These are phyloP conservation scores for Oryzias woworae DNA, from an alignment of 2,113 vertebrate species.

Conservation along the genomic window DNA sequence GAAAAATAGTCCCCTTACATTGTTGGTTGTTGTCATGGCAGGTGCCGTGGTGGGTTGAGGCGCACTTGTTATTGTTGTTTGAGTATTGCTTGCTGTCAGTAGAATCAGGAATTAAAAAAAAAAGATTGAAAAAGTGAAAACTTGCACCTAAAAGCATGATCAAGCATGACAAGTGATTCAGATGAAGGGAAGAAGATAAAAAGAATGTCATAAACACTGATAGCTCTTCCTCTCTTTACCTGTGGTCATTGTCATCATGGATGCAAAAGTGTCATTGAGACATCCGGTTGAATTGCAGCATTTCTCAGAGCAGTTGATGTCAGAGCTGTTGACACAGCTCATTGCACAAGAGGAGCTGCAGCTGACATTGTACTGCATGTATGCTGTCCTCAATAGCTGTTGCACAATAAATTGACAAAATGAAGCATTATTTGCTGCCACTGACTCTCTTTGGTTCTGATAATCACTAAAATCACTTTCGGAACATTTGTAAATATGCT, in stretches of 20 bases:
- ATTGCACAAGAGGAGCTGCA: constrained; percentile 33
- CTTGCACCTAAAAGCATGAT: not conserved
- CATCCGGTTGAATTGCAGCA: constrained; percentile 74
- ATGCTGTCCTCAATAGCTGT: constrained; percentile 68
- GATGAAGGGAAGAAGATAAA: not conserved
- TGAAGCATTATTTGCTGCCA: not conserved
- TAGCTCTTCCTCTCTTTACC: constrained; percentile 33
- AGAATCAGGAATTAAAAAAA: not conserved
- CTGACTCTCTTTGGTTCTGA: not conserved
- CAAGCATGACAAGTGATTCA: not conserved
- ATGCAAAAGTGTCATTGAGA: constrained; percentile 55
- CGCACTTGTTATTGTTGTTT: not conserved
- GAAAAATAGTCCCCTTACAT: constrained; percentile 53
- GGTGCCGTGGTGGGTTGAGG: not conserved
- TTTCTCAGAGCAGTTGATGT: constrained; percentile 58
- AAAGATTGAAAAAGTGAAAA: not conserved
- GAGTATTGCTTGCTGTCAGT: not conserved
- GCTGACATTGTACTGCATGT: constrained; percentile 50
- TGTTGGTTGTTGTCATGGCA: constrained; percentile 32
- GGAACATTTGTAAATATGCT: not conserved
- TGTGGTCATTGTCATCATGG: constrained; percentile 46
- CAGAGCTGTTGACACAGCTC: constrained; percentile 48
- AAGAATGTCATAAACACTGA: not conserved
- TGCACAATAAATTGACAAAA: constrained; percentile 31
- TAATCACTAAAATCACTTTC: not conserved